These are phyloP conservation scores for Centropyge bicolor DNA, from an alignment of 2,797 vertebrate genomes.

Conservation along the genomic window DNA sequence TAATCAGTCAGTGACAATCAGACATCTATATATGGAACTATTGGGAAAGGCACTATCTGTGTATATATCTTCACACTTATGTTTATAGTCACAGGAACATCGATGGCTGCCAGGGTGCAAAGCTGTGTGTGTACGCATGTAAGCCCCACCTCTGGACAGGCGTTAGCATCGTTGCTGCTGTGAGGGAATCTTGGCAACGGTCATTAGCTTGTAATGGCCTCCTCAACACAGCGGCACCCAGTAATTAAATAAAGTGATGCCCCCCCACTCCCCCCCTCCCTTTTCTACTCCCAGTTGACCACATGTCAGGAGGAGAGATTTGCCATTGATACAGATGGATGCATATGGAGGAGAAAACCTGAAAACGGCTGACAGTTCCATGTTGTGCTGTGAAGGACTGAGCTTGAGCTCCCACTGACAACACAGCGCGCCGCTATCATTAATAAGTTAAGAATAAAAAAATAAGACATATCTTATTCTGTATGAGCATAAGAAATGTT, in stretches of 20 bases:
- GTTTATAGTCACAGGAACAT: no score
- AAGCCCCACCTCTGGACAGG: conserved; percentile 8
- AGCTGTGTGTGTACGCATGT: not conserved
- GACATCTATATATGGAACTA: not conserved
- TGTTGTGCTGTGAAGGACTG: not conserved
- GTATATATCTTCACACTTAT: not conserved
- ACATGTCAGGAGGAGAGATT: conserved; percentile 40
- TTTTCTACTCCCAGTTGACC: conserved; percentile 39
- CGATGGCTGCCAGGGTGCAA: not conserved
- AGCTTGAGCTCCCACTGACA: conserved; percentile 22
- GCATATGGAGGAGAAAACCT: conserved; percentile 1
- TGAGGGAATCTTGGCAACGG: conserved; percentile 32
- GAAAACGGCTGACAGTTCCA: conserved; percentile 23
- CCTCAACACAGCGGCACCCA: conserved; percentile 47
- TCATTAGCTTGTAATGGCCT: conserved; percentile 60
- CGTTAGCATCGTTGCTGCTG: conserved; percentile 18
- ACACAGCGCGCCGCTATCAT: not conserved
- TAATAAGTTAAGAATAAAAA: not conserved
- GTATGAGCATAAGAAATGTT: not conserved
- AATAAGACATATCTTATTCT: conserved; percentile 1
- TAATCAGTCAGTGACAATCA: conserved; percentile 51
- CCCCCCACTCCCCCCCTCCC: conserved; percentile 26
- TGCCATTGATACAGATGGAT: conserved; percentile 22
- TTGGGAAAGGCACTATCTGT: not conserved
- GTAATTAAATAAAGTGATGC: conserved; percentile 61